Base-by-base conservation (phyloP, 2,797 vertebrate genomes). In the Chanos chanos region DNA sequence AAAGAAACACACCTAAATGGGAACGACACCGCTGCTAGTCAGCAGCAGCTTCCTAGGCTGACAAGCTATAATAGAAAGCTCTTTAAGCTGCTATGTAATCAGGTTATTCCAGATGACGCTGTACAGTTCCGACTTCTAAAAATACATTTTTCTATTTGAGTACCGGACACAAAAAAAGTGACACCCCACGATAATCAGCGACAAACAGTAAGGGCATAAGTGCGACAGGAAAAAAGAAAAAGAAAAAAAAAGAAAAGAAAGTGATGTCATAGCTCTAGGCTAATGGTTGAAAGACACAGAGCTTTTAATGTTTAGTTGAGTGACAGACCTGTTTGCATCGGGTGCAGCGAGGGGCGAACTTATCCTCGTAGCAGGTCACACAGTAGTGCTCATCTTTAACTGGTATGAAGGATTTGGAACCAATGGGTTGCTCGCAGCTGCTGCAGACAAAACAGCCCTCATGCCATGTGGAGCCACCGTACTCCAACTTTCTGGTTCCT, bases 301-400 rank as follows among this genome's bases (percentile, higher is more conserved):
- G 22, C 31, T 58, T 30, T 37, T 40, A 47, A 37, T 13, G n/a
- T 49, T 7, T 21, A 36, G 19, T 25, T 12, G 10, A 16, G 19
- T 22, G 3, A 49, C 70, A 52, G 56, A 96, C 96, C 93, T 98
- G 96, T 91, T 94, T 96, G 91, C 97, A 99, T 61, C 90, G 94
- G 27, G 94, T 95, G 72, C 97, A 99, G 70, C 97, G 94, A 3
- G 96, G 96, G n/a, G 96, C 94, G 0, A 99, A 96, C 89, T 99
- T 99, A 87, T 92, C 96, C 86, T 99, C 97, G 0, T 99, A 99
- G 76, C 96, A 99, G 71, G 94, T 78, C 50, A 99, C 95, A 4
- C 97, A 99, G 89, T 98, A 99, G 84, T 99, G 93, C 55, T 95
- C 94, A 12, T 94, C 93, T 76, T 98, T 93, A 83, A 99, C 95